These are phyloP conservation scores for Leptodirus hochenwartii DNA, from an alignment of 2,888 invertebrate species.

Conservation along the genomic window DNA sequence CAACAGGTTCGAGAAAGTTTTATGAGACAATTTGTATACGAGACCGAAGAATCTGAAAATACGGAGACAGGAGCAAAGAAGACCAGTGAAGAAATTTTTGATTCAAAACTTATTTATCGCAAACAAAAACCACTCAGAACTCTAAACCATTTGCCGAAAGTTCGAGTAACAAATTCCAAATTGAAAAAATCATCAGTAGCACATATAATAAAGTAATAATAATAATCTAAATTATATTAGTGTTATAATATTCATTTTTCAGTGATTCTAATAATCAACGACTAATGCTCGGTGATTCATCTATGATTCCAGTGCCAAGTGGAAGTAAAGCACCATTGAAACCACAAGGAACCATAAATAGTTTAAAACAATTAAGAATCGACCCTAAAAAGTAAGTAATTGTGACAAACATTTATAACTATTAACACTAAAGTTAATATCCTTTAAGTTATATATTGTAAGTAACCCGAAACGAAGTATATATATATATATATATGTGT, in stretches of 20 bases:
- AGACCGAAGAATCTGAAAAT: slow-evolving; percentile 69
- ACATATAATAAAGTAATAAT: slow-evolving; percentile 66
- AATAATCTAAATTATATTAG: not conserved
- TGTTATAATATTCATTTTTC: slow-evolving; percentile 12
- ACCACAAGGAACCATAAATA: slow-evolving; percentile 74
- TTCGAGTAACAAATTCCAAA: slow-evolving; percentile 61
- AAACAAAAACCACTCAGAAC: slow-evolving; percentile 72
- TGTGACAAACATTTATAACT: too few relatives aligned
- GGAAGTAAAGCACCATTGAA: slow-evolving; percentile 61
- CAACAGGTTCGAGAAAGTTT: slow-evolving; percentile 94
- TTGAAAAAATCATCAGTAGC: slow-evolving; percentile 66
- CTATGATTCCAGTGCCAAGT: slow-evolving; percentile 74
- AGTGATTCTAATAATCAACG: slow-evolving; percentile 92
- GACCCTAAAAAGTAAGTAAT: slow-evolving; percentile 71
- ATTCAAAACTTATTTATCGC: slow-evolving; percentile 57
- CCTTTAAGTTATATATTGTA: too few relatives aligned
- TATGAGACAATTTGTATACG: slow-evolving; percentile 92
- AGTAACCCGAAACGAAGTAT: too few relatives aligned
- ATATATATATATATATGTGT: too few relatives aligned
- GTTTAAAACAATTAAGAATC: slow-evolving; percentile 57
- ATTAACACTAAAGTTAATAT: too few relatives aligned
- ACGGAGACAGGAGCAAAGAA: slow-evolving; percentile 34
- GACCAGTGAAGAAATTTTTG: slow-evolving; percentile 41
- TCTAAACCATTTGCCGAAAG: slow-evolving; percentile 56
- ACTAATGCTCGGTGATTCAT: slow-evolving; percentile 80